phyloP scores from a whole-genome alignment of 2,888 invertebrate species.

The Osmoderma eremita region DNA sequence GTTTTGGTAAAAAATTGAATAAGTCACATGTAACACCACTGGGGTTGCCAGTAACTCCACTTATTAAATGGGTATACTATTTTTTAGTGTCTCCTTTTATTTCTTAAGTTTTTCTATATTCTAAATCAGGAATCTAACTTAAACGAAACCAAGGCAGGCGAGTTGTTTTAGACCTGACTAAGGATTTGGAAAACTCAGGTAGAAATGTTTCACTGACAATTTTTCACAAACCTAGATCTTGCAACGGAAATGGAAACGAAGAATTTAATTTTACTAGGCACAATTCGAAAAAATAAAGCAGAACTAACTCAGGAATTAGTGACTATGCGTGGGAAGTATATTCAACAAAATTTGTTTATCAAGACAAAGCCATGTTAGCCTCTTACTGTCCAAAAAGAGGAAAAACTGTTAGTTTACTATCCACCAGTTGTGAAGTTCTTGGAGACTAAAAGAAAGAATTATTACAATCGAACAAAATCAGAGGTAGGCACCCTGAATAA shows the following conservation, averaged over 20 bases:
- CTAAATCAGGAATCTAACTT: conserved; percentile 7
- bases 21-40: too few relatives aligned
- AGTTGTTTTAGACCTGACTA: conserved; percentile 21
- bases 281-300: not conserved
- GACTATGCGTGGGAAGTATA: not conserved
- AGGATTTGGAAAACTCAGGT: not conserved
- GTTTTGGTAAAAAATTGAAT: too few relatives aligned
- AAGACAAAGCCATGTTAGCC: conserved; percentile 8
- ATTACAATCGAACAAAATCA: not conserved
- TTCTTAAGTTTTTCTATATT: too few relatives aligned
- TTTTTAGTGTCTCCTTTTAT: too few relatives aligned
- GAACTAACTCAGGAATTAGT: conserved; percentile 6
- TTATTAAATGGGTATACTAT: too few relatives aligned
- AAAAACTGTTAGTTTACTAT: conserved; percentile 5
- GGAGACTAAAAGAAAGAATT: not conserved
- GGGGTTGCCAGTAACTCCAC: too few relatives aligned
- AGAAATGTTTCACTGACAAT: conserved; percentile 4
- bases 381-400: conserved; percentile 9
- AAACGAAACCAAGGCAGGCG: conserved; percentile 34
- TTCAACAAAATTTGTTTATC: conserved; percentile 13
- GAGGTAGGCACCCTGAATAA: not conserved
- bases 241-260: conserved; percentile 7
- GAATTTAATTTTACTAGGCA: not conserved
- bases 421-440: not conserved
- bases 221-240: not conserved